A percentile compares a stretch with the other conserved stretches of the same genome.
Evolutionary conservation across 2,797 vertebrate genomes (phyloP).

Genomic region (Hapalemur alaotrensis): DNA sequence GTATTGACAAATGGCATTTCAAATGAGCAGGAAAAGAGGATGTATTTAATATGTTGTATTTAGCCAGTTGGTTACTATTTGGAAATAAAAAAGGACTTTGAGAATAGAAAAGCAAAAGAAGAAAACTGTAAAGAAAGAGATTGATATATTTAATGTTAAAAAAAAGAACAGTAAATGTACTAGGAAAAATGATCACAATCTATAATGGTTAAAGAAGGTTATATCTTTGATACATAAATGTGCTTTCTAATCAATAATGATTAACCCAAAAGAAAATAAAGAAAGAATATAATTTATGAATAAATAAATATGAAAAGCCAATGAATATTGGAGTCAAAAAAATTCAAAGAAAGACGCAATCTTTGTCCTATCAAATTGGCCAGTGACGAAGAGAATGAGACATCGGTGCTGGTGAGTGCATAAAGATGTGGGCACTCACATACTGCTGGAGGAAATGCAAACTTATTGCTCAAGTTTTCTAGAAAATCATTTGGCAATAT

Average conservation of each 20-base stretch:
- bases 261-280: background rate
- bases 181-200: background rate
- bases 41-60: background rate
- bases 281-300: background rate
- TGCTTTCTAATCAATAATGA: background rate
- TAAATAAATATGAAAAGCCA: background rate
- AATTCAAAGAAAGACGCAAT: background rate
- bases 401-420: background rate
- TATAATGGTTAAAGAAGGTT: background rate
- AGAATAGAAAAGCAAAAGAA: background rate
- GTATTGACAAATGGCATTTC: background rate
- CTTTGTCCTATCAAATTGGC: background rate
- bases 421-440: background rate
- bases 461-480: background rate
- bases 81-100: background rate
- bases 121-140: background rate
- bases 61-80: background rate
- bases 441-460: background rate
- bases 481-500: background rate
- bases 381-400: background rate
- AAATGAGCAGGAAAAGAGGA: background rate
- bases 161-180: background rate
- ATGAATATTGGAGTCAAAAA: background rate
- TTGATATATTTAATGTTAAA: background rate
- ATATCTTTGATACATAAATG: background rate